Percentiles rank a stretch among this genome's conserved stretches.
Conservation (phyloP, 2,888 invertebrate species). For the Habroteleia sp. region DNA sequence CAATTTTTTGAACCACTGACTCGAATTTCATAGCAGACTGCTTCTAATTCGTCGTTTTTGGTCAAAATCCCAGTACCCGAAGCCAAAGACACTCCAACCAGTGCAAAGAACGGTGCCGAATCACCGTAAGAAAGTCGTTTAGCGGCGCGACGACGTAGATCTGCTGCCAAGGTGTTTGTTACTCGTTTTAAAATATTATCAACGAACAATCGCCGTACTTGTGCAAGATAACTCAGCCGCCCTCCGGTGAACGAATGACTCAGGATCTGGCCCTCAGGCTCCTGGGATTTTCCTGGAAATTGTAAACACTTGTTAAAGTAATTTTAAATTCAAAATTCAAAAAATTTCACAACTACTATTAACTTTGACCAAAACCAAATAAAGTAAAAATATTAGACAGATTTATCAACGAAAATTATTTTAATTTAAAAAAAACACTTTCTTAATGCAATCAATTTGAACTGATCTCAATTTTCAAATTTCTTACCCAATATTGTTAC, state of each 20-base stretch:
- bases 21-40: conserved; percentile 89
- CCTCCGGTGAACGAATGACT: conserved; percentile 69
- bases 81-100: conserved; percentile 88
- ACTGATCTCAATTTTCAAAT: no score
- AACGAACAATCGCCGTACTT: conserved; percentile 86
- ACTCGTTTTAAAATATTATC: conserved; percentile 87
- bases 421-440: no score
- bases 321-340: no score
- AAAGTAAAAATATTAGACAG: no score
- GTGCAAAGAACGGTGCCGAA: conserved; percentile 87
- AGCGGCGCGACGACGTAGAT: conserved; percentile 84
- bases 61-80: conserved; percentile 88
- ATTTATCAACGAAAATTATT: no score
- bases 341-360: no score
- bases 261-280: conserved; percentile 70
- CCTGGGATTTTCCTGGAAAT: conserved; percentile 74
- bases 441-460: no score
- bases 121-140: conserved; percentile 85
- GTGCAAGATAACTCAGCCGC: conserved; percentile 80
- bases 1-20: conserved; percentile 77
- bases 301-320: no score
- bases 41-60: conserved; percentile 89
- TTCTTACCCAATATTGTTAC: no score
- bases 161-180: conserved; percentile 85
- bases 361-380: no score